Conservation (phyloP, 1,140 invertebrate species). For the Drosophila nigromelanica region DNA sequence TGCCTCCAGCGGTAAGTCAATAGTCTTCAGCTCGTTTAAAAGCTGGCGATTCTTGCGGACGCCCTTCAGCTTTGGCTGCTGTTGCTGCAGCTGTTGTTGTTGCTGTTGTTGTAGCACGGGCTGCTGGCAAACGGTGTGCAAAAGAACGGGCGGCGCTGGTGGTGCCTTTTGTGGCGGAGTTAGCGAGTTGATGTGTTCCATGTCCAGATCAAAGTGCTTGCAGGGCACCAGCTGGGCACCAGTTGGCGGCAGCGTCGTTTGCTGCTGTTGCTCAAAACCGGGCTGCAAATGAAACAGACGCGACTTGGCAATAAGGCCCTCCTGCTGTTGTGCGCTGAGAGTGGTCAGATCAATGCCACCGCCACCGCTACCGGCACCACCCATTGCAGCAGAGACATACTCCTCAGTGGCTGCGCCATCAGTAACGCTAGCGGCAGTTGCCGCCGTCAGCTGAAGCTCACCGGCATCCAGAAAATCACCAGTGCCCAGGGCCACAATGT, state of each 20-base stretch:
- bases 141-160: constrained; percentile 71
- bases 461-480: constrained; percentile 68
- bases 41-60: constrained; percentile 67
- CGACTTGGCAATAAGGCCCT: constrained; percentile 80
- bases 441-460: constrained; percentile 58
- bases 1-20: constrained; percentile 53
- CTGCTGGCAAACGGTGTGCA: constrained; percentile 71
- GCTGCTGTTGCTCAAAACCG: constrained; percentile 78
- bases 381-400: constrained; percentile 53
- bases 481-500: constrained; percentile 65
- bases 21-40: constrained; percentile 39
- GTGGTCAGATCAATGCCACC: constrained; percentile 78
- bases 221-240: constrained; percentile 61
- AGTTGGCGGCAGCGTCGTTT: constrained; percentile 46
- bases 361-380: constrained; percentile 23
- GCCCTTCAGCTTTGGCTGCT: constrained; percentile 63
- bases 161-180: constrained; percentile 77
- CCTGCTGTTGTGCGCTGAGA: constrained; percentile 78
- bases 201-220: constrained; percentile 76
- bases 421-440: constrained; percentile 43
- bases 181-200: constrained; percentile 77
- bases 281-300: constrained; percentile 80
- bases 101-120: constrained; percentile 58
- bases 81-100: constrained; percentile 40
- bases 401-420: constrained; percentile 68